These are phyloP conservation scores for Xenentodon cancila DNA, from an alignment of 2,797 vertebrate genomes.

Conservation along the genomic window DNA sequence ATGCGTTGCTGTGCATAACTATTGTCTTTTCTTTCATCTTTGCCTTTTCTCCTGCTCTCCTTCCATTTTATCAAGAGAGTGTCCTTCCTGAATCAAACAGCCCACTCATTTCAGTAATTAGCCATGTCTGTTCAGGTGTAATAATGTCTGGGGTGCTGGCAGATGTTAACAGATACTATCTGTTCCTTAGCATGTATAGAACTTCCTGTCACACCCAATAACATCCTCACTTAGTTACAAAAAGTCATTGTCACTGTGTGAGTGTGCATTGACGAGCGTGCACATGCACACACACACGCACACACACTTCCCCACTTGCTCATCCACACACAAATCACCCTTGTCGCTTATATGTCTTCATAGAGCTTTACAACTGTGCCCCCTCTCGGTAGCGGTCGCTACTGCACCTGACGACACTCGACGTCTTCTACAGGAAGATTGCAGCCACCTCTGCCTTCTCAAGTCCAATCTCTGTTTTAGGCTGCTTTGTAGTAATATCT, in stretches of 20 bases:
- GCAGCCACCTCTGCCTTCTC: conserved; percentile 1
- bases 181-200: conserved; percentile 57
- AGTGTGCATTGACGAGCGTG: conserved; percentile 18
- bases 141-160: conserved; percentile 34
- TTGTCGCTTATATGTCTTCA: neutral
- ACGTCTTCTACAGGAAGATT: neutral
- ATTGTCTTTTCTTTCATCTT: neutral
- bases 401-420: conserved; percentile 12
- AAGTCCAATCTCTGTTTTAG: neutral
- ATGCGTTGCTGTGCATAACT: neutral
- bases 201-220: conserved; percentile 48
- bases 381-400: conserved; percentile 64
- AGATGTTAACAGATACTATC: conserved; percentile 57
- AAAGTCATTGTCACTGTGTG: conserved; percentile 39
- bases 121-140: conserved; percentile 35
- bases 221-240: conserved; percentile 37
- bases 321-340: neutral
- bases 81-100: conserved; percentile 28
- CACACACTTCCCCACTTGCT: conserved; percentile 5
- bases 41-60: neutral
- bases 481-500: neutral
- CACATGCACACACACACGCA: conserved; percentile 16
- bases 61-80: neutral
- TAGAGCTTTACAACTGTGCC: conserved; percentile 75
- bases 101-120: conserved; percentile 46